Evolutionary conservation across 2,888 invertebrate species (phyloP).

Genomic region (Tenodera sinensis): DNA sequence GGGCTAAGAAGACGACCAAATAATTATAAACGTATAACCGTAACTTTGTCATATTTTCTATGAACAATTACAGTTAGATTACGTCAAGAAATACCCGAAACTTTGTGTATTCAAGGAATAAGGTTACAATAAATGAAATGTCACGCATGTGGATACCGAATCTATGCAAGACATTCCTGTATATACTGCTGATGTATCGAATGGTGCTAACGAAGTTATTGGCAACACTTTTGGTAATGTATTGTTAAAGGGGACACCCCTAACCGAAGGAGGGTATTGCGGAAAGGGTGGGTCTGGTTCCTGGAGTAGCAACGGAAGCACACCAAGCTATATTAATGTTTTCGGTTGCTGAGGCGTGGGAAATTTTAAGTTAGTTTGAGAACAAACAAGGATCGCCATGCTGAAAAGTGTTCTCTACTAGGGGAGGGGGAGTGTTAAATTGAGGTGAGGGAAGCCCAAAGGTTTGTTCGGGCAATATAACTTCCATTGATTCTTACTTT

Average conservation of each 20-base stretch:
- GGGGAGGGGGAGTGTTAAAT: not conserved
- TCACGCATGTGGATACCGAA: too few species aligned
- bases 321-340: conserved; percentile 11
- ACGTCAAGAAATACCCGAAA: too few species aligned
- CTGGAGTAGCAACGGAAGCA: not conserved
- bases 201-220: not conserved
- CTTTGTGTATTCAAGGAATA: too few species aligned
- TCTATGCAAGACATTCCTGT: too few species aligned
- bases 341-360: conserved; percentile 17
- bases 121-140: too few species aligned
- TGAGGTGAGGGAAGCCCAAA: not conserved
- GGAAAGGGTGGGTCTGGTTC: not conserved
- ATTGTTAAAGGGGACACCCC: not conserved
- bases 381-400: not conserved
- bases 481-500: conserved; percentile 3
- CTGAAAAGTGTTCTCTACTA: not conserved
- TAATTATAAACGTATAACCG: too few species aligned
- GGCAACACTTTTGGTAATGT: not conserved
- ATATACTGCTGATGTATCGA: too few species aligned
- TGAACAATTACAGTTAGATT: too few species aligned
- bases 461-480: not conserved
- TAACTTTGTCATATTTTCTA: too few species aligned
- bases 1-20: too few species aligned
- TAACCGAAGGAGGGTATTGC: not conserved
- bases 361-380: not conserved